A percentile compares a stretch with the other conserved stretches of the same genome.
These are phyloP conservation scores for Columba guinea DNA, from an alignment of 2,797 vertebrate species.

Conservation along the genomic window DNA sequence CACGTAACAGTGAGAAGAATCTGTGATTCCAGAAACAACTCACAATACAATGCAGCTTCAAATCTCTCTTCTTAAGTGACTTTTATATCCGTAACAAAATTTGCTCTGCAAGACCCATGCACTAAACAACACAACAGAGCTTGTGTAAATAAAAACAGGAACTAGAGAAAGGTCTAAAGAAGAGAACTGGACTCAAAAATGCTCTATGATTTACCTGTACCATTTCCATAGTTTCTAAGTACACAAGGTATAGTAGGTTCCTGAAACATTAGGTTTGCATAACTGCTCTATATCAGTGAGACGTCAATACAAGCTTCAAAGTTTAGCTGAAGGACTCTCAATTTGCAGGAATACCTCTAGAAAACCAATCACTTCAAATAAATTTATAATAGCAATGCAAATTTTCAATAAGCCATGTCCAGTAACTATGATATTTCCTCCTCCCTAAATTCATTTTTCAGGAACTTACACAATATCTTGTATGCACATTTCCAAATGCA, in stretches of 20 bases:
- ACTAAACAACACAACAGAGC: neutral
- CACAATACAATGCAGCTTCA: neutral
- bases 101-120: neutral
- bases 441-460: neutral
- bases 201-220: neutral
- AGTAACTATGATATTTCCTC: neutral
- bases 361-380: neutral
- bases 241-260: neutral
- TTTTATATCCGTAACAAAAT: neutral
- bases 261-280: neutral
- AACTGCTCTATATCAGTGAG: neutral
- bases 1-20: neutral
- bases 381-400: rapidly evolving
- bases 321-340: neutral
- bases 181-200: neutral
- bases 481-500: neutral
- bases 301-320: neutral
- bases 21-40: neutral
- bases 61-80: neutral
- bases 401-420: neutral
- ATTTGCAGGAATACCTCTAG: neutral
- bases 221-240: neutral
- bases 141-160: neutral
- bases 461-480: neutral
- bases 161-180: neutral